Evolutionary conservation across 2,888 invertebrate species (phyloP).

Genomic region (Endomychus coccineus): DNA sequence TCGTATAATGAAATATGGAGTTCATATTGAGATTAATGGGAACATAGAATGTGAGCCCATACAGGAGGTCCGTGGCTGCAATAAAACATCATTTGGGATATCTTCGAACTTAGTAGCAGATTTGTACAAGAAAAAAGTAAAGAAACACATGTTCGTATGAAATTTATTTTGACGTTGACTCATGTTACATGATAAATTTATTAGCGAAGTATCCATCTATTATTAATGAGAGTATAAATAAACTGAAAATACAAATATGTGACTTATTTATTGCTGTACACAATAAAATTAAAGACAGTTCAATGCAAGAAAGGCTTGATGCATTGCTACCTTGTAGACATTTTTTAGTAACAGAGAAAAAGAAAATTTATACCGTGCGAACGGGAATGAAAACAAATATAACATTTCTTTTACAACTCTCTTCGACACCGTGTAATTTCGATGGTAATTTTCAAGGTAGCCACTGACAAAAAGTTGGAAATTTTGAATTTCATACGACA

Average conservation of each 20-base stretch:
- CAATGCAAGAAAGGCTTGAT: conserved; percentile 24
- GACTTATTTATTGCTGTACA: conserved; percentile 1
- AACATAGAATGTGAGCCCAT: too few species aligned
- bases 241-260: conserved; percentile 1
- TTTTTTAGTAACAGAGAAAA: conserved; percentile 30
- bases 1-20: too few species aligned
- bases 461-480: conserved; percentile 14
- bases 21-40: too few species aligned
- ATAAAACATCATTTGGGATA: too few species aligned
- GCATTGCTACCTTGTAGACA: conserved; percentile 23
- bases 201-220: not conserved
- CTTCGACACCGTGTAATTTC: conserved; percentile 15
- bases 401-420: conserved; percentile 32
- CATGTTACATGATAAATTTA: conserved; percentile 3
- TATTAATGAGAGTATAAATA: conserved; percentile 3
- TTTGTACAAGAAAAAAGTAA: too few species aligned
- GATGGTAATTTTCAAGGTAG: conserved; percentile 17
- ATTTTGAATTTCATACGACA: conserved; percentile 18
- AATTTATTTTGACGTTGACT: not conserved
- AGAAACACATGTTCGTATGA: not conserved
- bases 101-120: too few species aligned
- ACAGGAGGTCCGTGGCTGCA: too few species aligned
- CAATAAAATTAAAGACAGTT: conserved; percentile 3
- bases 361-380: conserved; percentile 39
- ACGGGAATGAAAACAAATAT: conserved; percentile 37